phyloP scores from a whole-genome alignment of 2,888 invertebrate species.

The Entomobrya proxima region DNA sequence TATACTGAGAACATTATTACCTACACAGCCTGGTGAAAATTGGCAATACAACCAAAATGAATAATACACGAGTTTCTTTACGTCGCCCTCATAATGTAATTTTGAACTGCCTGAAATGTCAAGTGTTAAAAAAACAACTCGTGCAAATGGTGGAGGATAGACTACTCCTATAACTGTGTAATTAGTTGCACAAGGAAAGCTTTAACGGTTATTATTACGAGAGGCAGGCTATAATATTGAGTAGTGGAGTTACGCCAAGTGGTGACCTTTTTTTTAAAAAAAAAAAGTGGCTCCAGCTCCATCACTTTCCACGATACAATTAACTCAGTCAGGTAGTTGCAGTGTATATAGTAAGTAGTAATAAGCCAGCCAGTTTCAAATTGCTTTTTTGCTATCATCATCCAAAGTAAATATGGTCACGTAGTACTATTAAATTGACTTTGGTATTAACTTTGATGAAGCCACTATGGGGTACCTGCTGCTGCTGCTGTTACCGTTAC shows the following conservation, averaged over 20 bases:
- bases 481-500: not conserved
- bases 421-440: not conserved
- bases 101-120: too few species aligned
- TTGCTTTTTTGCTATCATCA: not conserved
- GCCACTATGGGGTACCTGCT: not conserved
- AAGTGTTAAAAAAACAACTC: too few species aligned
- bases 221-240: too few species aligned
- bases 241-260: not conserved
- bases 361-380: not conserved
- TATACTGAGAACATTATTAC: too few species aligned
- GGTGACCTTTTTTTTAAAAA: slow-evolving; percentile 36
- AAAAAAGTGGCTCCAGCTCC: not conserved
- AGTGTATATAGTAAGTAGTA: not conserved
- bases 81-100: too few species aligned
- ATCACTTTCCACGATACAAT: not conserved
- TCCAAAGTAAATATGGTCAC: not conserved
- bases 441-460: not conserved
- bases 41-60: too few species aligned
- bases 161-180: too few species aligned
- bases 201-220: slow-evolving; percentile 23
- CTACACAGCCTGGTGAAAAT: too few species aligned
- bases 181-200: not conserved
- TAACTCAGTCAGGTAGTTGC: not conserved
- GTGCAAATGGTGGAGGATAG: too few species aligned
- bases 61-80: too few species aligned